A percentile compares a stretch with the other conserved stretches of the same genome.
These are phyloP conservation scores for Hydrochoerus hydrochaeris DNA, from an alignment of 2,113 vertebrate species.

Conservation along the genomic window DNA sequence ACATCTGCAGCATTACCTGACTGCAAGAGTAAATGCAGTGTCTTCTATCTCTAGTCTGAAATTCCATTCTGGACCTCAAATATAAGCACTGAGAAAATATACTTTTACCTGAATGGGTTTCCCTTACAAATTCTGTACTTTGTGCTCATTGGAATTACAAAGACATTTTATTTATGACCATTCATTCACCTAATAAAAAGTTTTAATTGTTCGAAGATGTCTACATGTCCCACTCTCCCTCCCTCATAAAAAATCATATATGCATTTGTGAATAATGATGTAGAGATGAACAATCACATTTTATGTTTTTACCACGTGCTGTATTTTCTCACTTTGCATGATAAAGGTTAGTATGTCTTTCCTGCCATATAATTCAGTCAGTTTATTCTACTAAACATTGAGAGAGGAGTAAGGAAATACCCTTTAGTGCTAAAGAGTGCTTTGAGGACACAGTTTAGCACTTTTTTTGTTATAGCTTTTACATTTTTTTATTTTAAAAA, in stretches of 20 bases:
- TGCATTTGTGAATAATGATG: background rate
- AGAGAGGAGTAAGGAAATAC: no score
- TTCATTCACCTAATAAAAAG: background rate
- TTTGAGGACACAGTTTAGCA: background rate
- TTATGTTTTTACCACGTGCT: background rate
- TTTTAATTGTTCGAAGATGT: background rate
- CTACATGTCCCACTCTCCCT: background rate
- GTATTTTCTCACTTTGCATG: background rate
- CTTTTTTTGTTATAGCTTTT: no score
- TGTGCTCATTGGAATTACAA: background rate
- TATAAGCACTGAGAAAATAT: background rate
- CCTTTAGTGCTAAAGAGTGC: background rate
- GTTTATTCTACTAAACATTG: background rate
- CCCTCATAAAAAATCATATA: background rate
- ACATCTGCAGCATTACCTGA: background rate
- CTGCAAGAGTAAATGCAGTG: background rate
- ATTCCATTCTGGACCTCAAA: background rate
- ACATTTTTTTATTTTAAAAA: no score
- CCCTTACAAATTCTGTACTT: background rate
- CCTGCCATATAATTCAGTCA: background rate
- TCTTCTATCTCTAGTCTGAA: background rate
- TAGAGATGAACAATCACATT: background rate
- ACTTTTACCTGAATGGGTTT: background rate
- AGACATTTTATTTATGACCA: background rate
- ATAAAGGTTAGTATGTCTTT: background rate